Evolutionary conservation across 2,888 invertebrate genomes (phyloP).

Genomic region (Digitonthophagus gazella): DNA sequence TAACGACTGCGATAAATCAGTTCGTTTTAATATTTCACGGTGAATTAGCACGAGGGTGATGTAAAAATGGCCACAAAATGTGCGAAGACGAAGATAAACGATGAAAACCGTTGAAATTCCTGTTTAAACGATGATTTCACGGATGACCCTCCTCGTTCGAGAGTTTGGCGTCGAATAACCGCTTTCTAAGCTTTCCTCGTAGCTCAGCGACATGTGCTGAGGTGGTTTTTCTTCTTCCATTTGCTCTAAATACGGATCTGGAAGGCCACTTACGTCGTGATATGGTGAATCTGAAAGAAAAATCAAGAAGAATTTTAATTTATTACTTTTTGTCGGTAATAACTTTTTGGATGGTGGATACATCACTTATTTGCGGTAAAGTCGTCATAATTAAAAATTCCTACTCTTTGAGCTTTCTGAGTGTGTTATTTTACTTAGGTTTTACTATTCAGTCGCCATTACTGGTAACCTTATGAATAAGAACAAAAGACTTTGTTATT

Average conservation of each 20-base stretch:
- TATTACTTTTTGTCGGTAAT: not conserved
- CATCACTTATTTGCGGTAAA: too few species aligned
- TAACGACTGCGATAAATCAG: too few species aligned
- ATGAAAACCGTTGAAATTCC: not conserved
- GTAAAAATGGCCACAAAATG: too few species aligned
- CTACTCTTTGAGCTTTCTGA: too few species aligned
- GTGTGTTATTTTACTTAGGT: too few species aligned
- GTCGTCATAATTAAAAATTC: too few species aligned
- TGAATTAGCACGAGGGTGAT: not conserved
- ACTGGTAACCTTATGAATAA: too few species aligned
- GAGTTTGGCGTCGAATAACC: constrained; percentile 94
- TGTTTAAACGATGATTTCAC: constrained; percentile 85
- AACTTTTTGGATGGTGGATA: too few species aligned
- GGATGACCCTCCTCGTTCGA: constrained; percentile 85
- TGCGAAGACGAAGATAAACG: constrained; percentile 14
- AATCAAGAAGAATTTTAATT: constrained; percentile 16
- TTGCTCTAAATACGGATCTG: constrained; percentile 82
- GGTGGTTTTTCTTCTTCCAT: constrained; percentile 82
- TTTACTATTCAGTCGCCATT: too few species aligned
- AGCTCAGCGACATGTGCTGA: constrained; percentile 83
- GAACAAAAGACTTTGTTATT: too few species aligned
- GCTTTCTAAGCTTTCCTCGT: constrained; percentile 90
- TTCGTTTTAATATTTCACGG: too few species aligned
- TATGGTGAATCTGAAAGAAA: constrained; percentile 79
- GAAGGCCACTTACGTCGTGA: constrained; percentile 90